These are phyloP conservation scores for Polyergus mexicanus DNA, from an alignment of 1,140 invertebrate species.

Conservation along the genomic window DNA sequence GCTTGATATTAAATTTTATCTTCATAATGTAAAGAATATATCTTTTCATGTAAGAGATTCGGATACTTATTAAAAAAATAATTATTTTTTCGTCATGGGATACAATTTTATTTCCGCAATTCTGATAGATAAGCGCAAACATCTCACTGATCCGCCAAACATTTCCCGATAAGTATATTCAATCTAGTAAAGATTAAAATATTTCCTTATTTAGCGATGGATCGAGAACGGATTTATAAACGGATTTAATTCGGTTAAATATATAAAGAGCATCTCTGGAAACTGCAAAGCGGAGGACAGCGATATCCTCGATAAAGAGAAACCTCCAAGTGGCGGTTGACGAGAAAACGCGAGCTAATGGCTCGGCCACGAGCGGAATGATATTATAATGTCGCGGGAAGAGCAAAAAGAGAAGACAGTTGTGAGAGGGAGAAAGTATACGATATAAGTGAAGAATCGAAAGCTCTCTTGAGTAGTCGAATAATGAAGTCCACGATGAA, in stretches of 20 bases:
- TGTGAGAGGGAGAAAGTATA: slow-evolving; percentile 19
- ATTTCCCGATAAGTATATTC: not conserved
- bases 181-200: not conserved
- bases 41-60: not conserved
- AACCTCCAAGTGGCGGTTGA: not conserved
- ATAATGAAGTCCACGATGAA: slow-evolving; percentile 71
- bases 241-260: slow-evolving; percentile 10
- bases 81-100: not conserved
- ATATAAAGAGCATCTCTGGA: slow-evolving; percentile 30
- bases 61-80: not conserved
- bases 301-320: slow-evolving; percentile 31
- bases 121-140: slow-evolving; percentile 11
- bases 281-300: slow-evolving; percentile 8
- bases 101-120: not conserved
- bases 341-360: slow-evolving; percentile 48
- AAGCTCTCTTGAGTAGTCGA: slow-evolving; percentile 65
- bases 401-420: slow-evolving; percentile 13
- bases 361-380: slow-evolving; percentile 12
- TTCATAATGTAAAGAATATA: not conserved
- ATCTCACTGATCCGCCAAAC: not conserved
- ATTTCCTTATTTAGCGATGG: not conserved
- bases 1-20: not conserved
- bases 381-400: slow-evolving; percentile 39
- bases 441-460: slow-evolving; percentile 69
- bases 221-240: slow-evolving; percentile 22